A percentile compares a stretch with the other conserved stretches of the same genome.
Evolutionary conservation across 1,140 invertebrate genomes (phyloP).

Genomic region (Ylistrum balloti): DNA sequence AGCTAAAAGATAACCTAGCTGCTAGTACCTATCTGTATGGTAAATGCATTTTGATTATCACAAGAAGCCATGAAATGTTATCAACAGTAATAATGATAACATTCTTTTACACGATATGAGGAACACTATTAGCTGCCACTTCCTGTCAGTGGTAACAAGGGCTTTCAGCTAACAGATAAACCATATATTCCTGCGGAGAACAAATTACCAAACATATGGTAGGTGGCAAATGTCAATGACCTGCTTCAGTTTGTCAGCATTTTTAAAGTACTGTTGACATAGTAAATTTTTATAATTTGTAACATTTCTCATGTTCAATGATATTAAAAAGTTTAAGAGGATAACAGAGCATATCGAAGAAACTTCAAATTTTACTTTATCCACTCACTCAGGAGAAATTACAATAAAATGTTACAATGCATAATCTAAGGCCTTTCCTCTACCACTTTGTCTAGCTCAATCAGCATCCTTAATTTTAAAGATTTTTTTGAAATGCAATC

Average conservation of each 20-base stretch:
- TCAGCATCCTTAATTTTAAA: too few relatives aligned
- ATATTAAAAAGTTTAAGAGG: too few relatives aligned
- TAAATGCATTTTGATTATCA: background rate
- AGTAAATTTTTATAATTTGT: too few relatives aligned
- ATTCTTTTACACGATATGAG: background rate
- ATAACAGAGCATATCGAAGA: too few relatives aligned
- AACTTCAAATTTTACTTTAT: too few relatives aligned
- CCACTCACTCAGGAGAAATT: too few relatives aligned
- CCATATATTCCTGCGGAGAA: background rate
- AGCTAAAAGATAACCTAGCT: background rate
- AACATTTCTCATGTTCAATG: too few relatives aligned
- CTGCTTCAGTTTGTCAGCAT: background rate
- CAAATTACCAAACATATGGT: background rate
- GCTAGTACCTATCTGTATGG: background rate
- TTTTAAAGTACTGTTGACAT: background rate
- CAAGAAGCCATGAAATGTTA: slow-evolving; percentile 4
- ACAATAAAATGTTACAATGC: too few relatives aligned
- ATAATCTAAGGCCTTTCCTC: too few relatives aligned
- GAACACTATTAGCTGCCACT: slow-evolving; percentile 1
- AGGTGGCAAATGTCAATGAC: slow-evolving; percentile 25
- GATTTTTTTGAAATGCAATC: too few relatives aligned
- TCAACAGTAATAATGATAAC: slow-evolving; percentile 11
- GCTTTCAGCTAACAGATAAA: background rate
- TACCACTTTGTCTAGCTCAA: too few relatives aligned
- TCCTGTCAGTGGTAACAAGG: background rate